Percentiles rank a stretch among this genome's conserved stretches.
Evolutionary conservation across 2,797 vertebrate genomes (phyloP).

Genomic region (Taenioides sp.): DNA sequence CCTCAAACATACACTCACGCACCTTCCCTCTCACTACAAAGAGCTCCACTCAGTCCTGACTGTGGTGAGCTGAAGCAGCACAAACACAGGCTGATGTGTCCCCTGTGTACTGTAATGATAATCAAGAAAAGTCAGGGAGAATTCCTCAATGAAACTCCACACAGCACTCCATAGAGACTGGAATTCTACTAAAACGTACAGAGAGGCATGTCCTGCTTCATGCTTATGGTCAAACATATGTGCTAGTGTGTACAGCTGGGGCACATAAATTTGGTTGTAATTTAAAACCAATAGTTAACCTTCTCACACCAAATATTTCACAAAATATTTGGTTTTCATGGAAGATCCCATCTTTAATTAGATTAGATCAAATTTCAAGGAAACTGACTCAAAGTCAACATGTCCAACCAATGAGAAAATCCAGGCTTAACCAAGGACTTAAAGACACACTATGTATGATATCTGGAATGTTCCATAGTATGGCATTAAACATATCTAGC

Average conservation of each 20-base stretch:
- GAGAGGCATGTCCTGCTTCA: conserved; percentile 9
- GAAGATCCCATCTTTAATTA: background rate
- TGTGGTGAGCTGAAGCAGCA: conserved; percentile 52
- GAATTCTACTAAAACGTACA: conserved; percentile 36
- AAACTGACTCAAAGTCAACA: background rate
- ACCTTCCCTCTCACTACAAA: conserved; percentile 18
- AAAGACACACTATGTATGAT: background rate
- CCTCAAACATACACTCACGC: conserved; percentile 21
- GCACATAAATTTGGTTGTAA: background rate
- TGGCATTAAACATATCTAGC: too few relatives aligned
- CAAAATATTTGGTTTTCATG: background rate
- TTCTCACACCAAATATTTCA: background rate
- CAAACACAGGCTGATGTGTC: conserved; percentile 17
- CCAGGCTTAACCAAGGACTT: background rate
- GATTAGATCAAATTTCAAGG: background rate
- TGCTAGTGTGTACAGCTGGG: background rate
- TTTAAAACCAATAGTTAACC: background rate
- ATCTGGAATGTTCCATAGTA: too few relatives aligned
- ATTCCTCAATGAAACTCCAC: conserved; percentile 55
- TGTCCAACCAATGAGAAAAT: background rate
- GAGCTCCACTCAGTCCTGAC: conserved; percentile 24
- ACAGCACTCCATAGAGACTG: conserved; percentile 17
- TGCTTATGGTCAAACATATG: conserved; percentile 10
- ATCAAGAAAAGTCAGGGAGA: conserved; percentile 40
- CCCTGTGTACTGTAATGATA: conserved; percentile 30